These are phyloP conservation scores for Eospalax fontanierii DNA, from an alignment of 2,797 vertebrate genomes.

Conservation along the genomic window DNA sequence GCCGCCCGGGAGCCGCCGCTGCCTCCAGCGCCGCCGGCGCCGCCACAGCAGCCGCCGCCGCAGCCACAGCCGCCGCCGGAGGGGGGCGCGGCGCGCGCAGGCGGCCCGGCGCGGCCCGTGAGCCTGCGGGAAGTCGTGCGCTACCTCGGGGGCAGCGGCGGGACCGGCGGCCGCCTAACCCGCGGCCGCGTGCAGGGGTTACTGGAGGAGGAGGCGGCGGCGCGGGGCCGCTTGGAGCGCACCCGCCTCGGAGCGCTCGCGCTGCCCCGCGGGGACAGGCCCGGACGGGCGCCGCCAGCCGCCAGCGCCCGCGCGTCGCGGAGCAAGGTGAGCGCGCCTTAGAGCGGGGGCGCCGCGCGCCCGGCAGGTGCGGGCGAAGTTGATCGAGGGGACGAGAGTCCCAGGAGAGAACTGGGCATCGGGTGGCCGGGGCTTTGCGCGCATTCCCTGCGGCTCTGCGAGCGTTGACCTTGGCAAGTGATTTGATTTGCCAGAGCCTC, in stretches of 20 bases:
- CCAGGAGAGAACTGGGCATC: background rate
- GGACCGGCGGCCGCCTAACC: constrained; percentile 92
- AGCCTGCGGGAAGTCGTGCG: constrained; percentile 93
- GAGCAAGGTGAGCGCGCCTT: constrained; percentile 90
- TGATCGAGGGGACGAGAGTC: constrained; percentile 37
- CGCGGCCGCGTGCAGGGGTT: constrained; percentile 93
- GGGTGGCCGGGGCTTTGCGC: background rate
- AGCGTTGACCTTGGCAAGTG: constrained; percentile 77
- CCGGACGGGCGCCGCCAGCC: constrained; percentile 89
- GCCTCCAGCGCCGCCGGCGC: constrained; percentile 66
- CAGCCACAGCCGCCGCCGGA: constrained; percentile 82
- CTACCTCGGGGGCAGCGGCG: constrained; percentile 91
- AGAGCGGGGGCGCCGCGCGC: constrained; percentile 19
- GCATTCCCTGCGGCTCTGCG: background rate
- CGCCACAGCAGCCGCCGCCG: constrained; percentile 75
- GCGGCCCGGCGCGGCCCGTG: constrained; percentile 90
- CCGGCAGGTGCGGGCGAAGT: constrained; percentile 78
- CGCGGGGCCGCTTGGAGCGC: constrained; percentile 91
- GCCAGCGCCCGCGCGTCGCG: constrained; percentile 87
- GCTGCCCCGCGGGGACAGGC: constrained; percentile 93
- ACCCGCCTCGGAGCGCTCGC: constrained; percentile 92
- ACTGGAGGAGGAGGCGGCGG: constrained; percentile 92
- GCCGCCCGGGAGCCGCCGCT: constrained; percentile 79
- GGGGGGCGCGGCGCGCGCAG: constrained; percentile 82
- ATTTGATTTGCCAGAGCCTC: constrained; percentile 67